phyloP scores from a whole-genome alignment of 2,888 invertebrate genomes.

The Nymphalis polychloros region DNA sequence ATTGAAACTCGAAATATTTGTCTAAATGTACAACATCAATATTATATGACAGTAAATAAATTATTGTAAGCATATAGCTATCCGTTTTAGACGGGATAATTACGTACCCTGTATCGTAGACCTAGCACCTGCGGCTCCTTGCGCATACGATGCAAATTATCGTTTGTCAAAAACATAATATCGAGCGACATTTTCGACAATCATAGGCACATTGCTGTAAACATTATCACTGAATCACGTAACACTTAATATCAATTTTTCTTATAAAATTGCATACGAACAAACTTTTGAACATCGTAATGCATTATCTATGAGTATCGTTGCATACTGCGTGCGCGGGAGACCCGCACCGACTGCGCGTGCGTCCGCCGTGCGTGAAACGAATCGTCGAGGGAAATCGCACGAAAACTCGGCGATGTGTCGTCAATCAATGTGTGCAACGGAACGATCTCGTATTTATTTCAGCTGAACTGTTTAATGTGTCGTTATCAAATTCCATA shows the following conservation, averaged over 20 bases:
- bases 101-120: conserved; percentile 75
- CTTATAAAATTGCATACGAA: conserved; percentile 10
- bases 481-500: conserved; percentile 21
- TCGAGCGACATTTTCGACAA: conserved; percentile 67
- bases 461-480: conserved; percentile 18
- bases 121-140: conserved; percentile 74
- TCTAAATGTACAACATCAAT: no score
- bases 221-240: conserved; percentile 54
- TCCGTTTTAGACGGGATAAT: background rate
- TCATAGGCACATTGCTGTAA: conserved; percentile 49
- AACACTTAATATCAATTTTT: conserved; percentile 26
- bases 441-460: conserved; percentile 21
- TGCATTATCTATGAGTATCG: conserved; percentile 67
- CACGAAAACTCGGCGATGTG: conserved; percentile 59
- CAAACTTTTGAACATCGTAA: conserved; percentile 61
- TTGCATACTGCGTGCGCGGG: conserved; percentile 56
- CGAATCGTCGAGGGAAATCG: conserved; percentile 67
- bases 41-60: no score
- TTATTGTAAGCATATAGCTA: no score
- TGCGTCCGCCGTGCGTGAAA: conserved; percentile 44
- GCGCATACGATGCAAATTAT: conserved; percentile 75
- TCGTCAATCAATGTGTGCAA: conserved; percentile 28
- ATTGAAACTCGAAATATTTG: no score
- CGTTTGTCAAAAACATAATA: conserved; percentile 80
- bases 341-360: conserved; percentile 59